These are phyloP conservation scores for Strongylocentrotus purpuratus DNA, from an alignment of 35 echinoderm and acorn worm species.

Conservation along the genomic window DNA sequence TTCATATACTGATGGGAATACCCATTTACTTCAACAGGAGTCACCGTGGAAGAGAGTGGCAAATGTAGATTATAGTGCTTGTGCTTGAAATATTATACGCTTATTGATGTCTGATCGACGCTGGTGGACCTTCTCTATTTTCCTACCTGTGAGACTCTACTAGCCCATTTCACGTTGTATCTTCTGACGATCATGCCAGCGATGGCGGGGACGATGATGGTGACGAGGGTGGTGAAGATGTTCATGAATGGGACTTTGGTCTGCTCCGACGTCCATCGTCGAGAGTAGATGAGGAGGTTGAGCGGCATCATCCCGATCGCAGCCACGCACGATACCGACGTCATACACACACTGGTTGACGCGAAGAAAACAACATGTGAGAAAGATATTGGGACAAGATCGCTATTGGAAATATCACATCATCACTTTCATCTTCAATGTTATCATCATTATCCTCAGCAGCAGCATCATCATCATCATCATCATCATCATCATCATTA, in stretches of 20 bases:
- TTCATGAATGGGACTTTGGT: slow-evolving; percentile 32
- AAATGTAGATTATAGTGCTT: background rate
- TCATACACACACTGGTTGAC: slow-evolving; percentile 32
- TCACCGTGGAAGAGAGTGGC: background rate
- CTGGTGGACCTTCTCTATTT: background rate
- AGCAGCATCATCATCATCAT: background rate
- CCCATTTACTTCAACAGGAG: background rate
- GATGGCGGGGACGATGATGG: slow-evolving; percentile 22
- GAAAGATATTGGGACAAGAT: background rate
- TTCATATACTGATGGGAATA: background rate
- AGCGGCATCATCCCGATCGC: slow-evolving; percentile 41
- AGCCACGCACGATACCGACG: slow-evolving; percentile 19
- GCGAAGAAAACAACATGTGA: background rate
- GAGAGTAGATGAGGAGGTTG: slow-evolving; percentile 42
- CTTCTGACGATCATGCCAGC: slow-evolving; percentile 27
- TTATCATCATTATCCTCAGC: background rate
- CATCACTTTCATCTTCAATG: background rate
- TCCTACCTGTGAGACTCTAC: slow-evolving; percentile 4
- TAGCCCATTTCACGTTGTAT: background rate
- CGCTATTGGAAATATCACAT: background rate
- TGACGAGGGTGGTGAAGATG: slow-evolving; percentile 33
- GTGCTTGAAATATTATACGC: background rate
- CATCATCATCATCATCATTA: background rate
- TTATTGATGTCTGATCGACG: too few species aligned
- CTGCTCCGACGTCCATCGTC: slow-evolving; percentile 37